Base-by-base conservation (phyloP, 1,140 invertebrate genomes). In the Ladona fulva region DNA sequence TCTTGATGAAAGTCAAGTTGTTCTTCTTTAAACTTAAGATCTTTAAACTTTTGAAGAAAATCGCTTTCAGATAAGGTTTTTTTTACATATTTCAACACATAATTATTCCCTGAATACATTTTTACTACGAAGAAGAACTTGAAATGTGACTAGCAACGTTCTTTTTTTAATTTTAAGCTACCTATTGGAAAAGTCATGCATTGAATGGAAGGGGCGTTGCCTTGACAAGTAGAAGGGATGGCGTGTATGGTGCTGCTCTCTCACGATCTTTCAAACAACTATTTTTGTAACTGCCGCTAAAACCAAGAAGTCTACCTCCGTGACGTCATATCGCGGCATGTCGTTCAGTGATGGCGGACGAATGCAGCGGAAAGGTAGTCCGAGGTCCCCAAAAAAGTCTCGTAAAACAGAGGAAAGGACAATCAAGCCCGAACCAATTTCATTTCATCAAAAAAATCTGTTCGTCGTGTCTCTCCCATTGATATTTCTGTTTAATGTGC, bases 391-490 rank as follows among this genome's bases (percentile, higher is more conserved):
- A 16, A 87, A 87, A 80, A 87, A 86, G 77, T 81, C 87, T 25
- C 84, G 84, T 74, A 86, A 87, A 77, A 80, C 81, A 22, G 85
- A 86, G 44, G 86, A 86, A 66, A 66, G 52, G 52, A 66, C 24
- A 7, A 29, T n/a, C n/a, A 75, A 75, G 77, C 37, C 78, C 11
- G 76, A 77, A 19, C 75, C 75, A 25, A n/a, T 37, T 81, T 93
- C 92, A 24, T 91, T 95, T 81, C 93, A 95, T 84, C 94, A 94
- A 85, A 89, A 91, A 83, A 95, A 95, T 86, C 89, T 95, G 81
- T 93, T 94, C 84, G 89, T 94, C 81, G 92, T 94, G 84, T 94
- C 93, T 78, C 92, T 94, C 84, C 93, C 93, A 37, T 89, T 95
- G 77, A 93, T 95, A 84, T 89, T 94, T 85, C 87, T 94, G 78